Conservation (phyloP, 2,888 invertebrate genomes). For the Ormyrus rosae region DNA sequence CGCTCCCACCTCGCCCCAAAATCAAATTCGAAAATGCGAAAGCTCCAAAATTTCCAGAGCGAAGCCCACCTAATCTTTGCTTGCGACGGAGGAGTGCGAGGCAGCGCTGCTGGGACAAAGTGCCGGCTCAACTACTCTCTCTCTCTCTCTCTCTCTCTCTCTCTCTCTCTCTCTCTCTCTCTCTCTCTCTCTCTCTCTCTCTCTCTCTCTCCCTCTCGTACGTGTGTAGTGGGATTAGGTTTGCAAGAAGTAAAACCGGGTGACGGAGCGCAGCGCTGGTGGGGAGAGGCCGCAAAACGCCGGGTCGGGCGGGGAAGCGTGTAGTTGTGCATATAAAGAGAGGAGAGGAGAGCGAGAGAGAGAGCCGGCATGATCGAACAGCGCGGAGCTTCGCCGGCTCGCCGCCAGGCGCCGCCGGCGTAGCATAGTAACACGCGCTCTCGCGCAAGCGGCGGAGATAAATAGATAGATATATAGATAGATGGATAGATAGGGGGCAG, state of each 20-base stretch:
- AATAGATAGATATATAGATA: conserved; percentile 54
- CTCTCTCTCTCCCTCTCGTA: not conserved
- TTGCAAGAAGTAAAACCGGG: conserved; percentile 29
- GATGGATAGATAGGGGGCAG: not conserved
- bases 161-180: no score
- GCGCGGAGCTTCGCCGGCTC: conserved; percentile 49
- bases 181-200: no score
- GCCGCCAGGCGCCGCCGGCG: conserved; percentile 65
- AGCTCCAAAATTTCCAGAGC: no score
- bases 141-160: no score
- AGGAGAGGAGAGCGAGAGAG: conserved; percentile 3
- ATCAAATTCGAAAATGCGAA: no score
- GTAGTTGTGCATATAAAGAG: not conserved
- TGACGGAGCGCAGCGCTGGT: not conserved
- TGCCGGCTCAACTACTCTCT: no score
- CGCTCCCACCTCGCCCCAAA: no score
- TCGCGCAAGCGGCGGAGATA: conserved; percentile 25
- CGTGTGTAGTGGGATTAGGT: conserved; percentile 17
- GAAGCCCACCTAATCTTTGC: not conserved
- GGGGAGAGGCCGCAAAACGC: not conserved
- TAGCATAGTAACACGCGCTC: conserved; percentile 73
- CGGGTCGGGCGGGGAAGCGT: conserved; percentile 16
- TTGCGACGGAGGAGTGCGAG: conserved; percentile 12
- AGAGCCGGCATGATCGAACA: conserved; percentile 58
- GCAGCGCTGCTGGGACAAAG: conserved; percentile 2